Percentiles rank a stretch among this genome's conserved stretches.
These are phyloP conservation scores for Psittacula cyanocephala DNA, from an alignment of 2,113 vertebrate species.

Conservation along the genomic window DNA sequence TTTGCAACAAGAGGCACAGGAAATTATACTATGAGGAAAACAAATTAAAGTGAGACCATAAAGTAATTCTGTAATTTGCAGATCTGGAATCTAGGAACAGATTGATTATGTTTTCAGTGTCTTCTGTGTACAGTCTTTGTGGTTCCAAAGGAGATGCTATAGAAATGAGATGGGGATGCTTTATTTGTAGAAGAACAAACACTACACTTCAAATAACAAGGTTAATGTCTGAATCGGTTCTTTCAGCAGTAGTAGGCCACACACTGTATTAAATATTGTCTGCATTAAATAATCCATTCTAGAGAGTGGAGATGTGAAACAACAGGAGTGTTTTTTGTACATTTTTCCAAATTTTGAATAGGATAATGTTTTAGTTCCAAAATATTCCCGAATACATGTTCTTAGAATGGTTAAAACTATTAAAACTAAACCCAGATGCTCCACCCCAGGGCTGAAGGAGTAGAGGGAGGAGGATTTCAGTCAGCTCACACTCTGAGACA, in stretches of 20 bases:
- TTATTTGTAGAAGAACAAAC: background rate
- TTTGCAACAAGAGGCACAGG: background rate
- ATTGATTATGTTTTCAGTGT: background rate
- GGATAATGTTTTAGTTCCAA: background rate
- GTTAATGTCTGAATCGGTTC: background rate
- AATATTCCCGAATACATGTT: background rate
- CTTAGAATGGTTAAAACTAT: background rate
- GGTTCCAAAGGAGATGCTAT: background rate
- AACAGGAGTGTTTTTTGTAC: background rate
- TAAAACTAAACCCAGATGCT: background rate
- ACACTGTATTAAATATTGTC: background rate
- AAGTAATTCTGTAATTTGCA: background rate
- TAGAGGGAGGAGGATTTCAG: background rate
- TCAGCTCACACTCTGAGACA: background rate
- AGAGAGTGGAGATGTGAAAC: background rate
- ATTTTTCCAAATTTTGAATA: background rate
- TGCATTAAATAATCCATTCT: background rate
- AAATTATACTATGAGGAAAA: background rate
- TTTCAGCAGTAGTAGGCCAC: background rate
- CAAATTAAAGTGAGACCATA: background rate
- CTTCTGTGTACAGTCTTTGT: background rate
- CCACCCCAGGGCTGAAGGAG: background rate
- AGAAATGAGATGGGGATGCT: background rate
- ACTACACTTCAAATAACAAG: background rate
- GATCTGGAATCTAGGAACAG: background rate